Conservation (phyloP, 2,797 vertebrate species). For the Siniperca obscura region DNA sequence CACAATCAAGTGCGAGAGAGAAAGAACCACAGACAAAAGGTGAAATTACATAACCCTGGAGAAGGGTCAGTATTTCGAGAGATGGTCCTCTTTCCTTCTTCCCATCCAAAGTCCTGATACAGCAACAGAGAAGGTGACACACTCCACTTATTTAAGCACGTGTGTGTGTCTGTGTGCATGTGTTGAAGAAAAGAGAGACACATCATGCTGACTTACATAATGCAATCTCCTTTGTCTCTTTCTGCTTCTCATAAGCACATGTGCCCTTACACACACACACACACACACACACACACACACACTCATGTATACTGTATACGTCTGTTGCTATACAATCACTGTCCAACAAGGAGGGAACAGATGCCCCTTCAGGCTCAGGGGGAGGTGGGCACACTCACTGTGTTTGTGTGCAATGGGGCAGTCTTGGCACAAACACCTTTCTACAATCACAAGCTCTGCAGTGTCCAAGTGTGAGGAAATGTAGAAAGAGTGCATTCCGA, state of each 20-base stretch:
- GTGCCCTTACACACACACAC: not conserved
- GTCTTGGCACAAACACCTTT: slow-evolving; percentile 63
- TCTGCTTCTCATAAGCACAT: slow-evolving; percentile 27
- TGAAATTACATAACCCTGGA: slow-evolving; percentile 26
- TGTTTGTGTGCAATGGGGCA: slow-evolving; percentile 46
- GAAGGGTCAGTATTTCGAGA: slow-evolving; percentile 45
- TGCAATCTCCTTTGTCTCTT: slow-evolving; percentile 52
- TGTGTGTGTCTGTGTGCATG: slow-evolving; percentile 25
- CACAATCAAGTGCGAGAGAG: slow-evolving; percentile 18
- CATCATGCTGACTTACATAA: slow-evolving; percentile 58
- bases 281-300: slow-evolving; percentile 10
- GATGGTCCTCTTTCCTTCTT: slow-evolving; percentile 22
- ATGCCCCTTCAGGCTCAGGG: slow-evolving; percentile 59
- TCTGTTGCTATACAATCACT: slow-evolving; percentile 47
- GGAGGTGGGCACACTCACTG: slow-evolving; percentile 54
- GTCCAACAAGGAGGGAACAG: slow-evolving; percentile 56
- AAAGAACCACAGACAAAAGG: slow-evolving; percentile 34
- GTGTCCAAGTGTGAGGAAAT: slow-evolving; percentile 54
- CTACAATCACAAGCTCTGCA: slow-evolving; percentile 34
- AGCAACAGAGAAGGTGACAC: slow-evolving; percentile 41
- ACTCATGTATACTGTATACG: not conserved
- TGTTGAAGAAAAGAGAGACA: slow-evolving; percentile 24
- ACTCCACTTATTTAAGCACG: slow-evolving; percentile 19
- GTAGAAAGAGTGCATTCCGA: slow-evolving; percentile 40
- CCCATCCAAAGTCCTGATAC: slow-evolving; percentile 36